phyloP scores from a whole-genome alignment of 2,888 invertebrate species.

The Drosophila barbarae region DNA sequence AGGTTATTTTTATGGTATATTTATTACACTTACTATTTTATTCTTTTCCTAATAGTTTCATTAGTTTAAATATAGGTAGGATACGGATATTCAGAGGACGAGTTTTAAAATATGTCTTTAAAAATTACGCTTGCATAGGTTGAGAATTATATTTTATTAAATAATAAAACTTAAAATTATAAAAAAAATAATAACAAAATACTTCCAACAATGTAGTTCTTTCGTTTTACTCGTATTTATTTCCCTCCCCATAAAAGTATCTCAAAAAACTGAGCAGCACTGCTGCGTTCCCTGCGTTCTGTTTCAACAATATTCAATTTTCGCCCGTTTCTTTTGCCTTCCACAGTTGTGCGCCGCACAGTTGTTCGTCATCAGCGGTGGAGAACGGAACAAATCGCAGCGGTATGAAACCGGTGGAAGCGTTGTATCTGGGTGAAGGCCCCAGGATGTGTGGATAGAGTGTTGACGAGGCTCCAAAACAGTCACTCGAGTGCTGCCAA shows the following conservation, averaged over 20 bases:
- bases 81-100: no score
- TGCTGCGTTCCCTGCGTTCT: slow-evolving; percentile 38
- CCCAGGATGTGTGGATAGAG: slow-evolving; percentile 23
- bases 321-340: slow-evolving; percentile 37
- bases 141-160: no score
- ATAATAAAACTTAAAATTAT: no score
- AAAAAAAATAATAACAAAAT: not conserved
- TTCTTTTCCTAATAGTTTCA: no score
- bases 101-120: no score
- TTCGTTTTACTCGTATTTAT: not conserved
- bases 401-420: slow-evolving; percentile 11
- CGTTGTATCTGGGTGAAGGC: slow-evolving; percentile 23
- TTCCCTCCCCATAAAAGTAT: not conserved
- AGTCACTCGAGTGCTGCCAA: slow-evolving; percentile 10
- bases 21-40: no score
- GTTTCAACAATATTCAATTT: slow-evolving; percentile 47
- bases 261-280: slow-evolving; percentile 2
- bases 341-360: slow-evolving; percentile 43
- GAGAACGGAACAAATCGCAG: slow-evolving; percentile 46
- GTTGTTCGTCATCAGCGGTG: slow-evolving; percentile 62
- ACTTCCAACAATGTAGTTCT: not conserved
- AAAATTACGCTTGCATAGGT: no score
- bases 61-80: no score
- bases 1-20: no score
- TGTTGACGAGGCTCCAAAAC: slow-evolving; percentile 5